Evolutionary conservation across 2,113 vertebrate species (phyloP).

Genomic region (Arvicanthis niloticus): DNA sequence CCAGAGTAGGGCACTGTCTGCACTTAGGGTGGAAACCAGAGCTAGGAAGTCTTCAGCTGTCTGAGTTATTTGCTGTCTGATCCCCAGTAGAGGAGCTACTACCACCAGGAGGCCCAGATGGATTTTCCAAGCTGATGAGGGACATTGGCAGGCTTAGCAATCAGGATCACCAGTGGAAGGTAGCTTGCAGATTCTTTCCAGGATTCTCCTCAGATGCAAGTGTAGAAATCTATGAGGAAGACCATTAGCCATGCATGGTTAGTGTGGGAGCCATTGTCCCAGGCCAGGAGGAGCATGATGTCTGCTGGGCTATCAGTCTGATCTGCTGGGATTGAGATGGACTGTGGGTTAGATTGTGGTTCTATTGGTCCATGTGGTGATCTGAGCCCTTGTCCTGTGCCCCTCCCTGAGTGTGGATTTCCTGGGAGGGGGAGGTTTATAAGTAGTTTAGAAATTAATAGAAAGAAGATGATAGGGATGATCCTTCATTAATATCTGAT

Average conservation of each 20-base stretch:
- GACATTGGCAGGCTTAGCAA: not conserved
- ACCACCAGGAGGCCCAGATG: no score
- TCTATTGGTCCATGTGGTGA: not conserved
- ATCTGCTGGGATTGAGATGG: not conserved
- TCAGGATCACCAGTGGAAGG: not conserved
- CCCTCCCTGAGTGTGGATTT: no score
- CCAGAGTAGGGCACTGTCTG: no score
- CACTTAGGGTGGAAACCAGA: no score
- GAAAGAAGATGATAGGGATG: not conserved
- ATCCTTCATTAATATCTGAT: not conserved
- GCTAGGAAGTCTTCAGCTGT: no score
- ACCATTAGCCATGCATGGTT: not conserved
- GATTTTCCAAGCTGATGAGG: no score
- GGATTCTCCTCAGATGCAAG: not conserved
- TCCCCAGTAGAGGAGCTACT: no score
- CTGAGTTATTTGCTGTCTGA: no score
- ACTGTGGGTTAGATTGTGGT: not conserved
- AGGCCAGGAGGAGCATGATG: not conserved
- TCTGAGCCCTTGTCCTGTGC: no score
- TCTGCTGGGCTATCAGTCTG: not conserved
- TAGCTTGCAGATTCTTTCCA: not conserved
- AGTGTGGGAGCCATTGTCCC: not conserved
- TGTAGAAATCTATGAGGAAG: not conserved
- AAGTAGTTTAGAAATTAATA: not conserved
- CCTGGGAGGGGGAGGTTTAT: not conserved